Base-by-base conservation (phyloP, 1,140 invertebrate genomes). In the Drosophila leontia region DNA sequence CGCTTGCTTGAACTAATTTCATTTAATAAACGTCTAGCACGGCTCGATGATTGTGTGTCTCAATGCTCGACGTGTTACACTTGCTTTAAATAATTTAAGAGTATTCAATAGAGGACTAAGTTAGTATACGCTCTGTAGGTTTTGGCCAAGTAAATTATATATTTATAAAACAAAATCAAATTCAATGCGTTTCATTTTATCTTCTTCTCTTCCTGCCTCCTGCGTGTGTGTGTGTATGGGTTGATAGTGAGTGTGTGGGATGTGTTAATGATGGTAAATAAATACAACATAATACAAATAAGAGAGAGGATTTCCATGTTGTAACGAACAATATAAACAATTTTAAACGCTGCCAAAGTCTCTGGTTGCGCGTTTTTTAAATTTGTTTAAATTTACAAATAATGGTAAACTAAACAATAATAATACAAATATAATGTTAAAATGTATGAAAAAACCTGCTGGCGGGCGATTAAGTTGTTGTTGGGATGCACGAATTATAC, bases 211-310 rank as follows among this genome's bases (percentile, higher is more conserved):
- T 55, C 19, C 23, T 63, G 63, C 70, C 63, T 8, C 9, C 47
- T 61, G 72, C 35, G 35, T 57, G 59, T 70, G 29, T 53, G 19
- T 23, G 23, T 23, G 19, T 23, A 34, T 57, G 32, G 45, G 47
- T 62, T 62, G 50, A 41, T 35, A 23, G 42, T 63, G 62, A 56
- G 47, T 70, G 58, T 65, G 58, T 65, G 32, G 39, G n/a, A 9
- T 62, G 35, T 75, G 47, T 68, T 78, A 83, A 88, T 87, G 80
- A 80, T 88, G 72, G 62, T 78, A 68, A 81, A 87, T 87, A 87
- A 88, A 87, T 87, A 84, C 84, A 87, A 84, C 64, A 68, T 84
- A 84, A 84, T 90, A 90, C 77, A 88, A 78, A 81, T 86, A 88
- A 84, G 69, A 87, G 82, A 84, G 75, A 77, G 68, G 60, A 55